Evolutionary conservation across 2,113 vertebrate genomes (phyloP).

Genomic region (Siniperca knerii): DNA sequence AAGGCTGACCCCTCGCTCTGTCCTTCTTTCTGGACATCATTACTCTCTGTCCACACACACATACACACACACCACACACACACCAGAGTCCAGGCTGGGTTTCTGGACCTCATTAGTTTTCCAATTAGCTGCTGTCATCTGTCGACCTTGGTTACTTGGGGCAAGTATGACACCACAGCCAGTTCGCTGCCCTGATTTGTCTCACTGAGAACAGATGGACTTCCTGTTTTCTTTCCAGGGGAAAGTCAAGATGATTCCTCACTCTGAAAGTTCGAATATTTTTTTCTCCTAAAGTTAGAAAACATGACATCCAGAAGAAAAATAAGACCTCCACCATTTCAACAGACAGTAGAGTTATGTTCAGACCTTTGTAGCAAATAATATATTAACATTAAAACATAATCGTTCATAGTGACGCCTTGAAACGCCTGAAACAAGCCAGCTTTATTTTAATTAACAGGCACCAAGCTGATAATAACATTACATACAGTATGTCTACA

Average conservation of each 20-base stretch:
- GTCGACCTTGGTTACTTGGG: constrained; percentile 63
- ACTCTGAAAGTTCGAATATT: constrained; percentile 6
- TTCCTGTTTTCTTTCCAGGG: constrained; percentile 40
- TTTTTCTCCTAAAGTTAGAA: constrained; percentile 6
- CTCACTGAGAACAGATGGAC: constrained; percentile 74
- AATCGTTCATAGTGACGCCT: neutral
- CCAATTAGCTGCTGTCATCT: constrained; percentile 80
- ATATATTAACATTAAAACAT: neutral
- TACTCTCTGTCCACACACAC: constrained; percentile 37
- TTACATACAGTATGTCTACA: neutral
- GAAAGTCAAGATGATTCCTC: constrained; percentile 17
- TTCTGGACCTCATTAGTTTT: constrained; percentile 80
- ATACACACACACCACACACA: constrained; percentile 20
- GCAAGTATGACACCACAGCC: constrained; percentile 61
- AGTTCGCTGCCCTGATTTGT: constrained; percentile 65
- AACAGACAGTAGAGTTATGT: neutral
- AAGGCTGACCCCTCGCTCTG: constrained; percentile 47
- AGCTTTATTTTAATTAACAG: neutral
- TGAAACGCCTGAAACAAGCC: neutral
- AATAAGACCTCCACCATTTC: neutral
- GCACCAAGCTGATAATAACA: neutral
- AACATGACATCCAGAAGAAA: neutral
- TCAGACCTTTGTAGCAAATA: neutral
- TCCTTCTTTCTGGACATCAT: constrained; percentile 57
- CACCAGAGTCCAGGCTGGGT: constrained; percentile 63